These are phyloP conservation scores for Hylaea fasciaria DNA, from an alignment of 2,888 invertebrate species.

Conservation along the genomic window DNA sequence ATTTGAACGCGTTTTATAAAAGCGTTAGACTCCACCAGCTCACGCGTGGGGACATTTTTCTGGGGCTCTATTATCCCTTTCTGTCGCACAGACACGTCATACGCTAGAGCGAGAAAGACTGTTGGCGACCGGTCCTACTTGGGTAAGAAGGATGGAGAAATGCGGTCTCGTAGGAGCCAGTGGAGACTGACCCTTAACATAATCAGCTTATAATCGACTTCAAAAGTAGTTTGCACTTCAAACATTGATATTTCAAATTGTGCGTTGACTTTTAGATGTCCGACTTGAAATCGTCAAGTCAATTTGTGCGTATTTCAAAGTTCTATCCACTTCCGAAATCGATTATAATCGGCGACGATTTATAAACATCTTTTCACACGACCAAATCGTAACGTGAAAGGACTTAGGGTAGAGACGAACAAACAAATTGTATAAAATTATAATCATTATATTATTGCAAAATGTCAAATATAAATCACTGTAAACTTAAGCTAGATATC, in stretches of 20 bases:
- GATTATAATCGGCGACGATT: not conserved
- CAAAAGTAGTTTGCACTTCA: not conserved
- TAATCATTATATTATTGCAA: slow-evolving; percentile 62
- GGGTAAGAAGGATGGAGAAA: too few species aligned
- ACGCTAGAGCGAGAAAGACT: too few species aligned
- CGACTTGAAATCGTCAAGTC: not conserved
- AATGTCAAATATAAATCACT: slow-evolving; percentile 64
- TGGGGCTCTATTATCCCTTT: too few species aligned
- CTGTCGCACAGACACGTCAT: too few species aligned
- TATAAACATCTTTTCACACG: not conserved
- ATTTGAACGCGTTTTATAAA: slow-evolving; percentile 12
- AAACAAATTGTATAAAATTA: slow-evolving; percentile 45
- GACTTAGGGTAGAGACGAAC: slow-evolving; percentile 47
- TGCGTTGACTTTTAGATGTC: slow-evolving; percentile 10
- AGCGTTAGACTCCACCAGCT: too few species aligned
- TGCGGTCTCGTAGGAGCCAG: too few species aligned
- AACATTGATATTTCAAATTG: slow-evolving; percentile 6
- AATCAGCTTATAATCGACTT: slow-evolving; percentile 8
- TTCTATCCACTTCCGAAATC: slow-evolving; percentile 6
- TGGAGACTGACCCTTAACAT: not conserved
- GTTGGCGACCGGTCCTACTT: too few species aligned
- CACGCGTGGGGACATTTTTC: too few species aligned
- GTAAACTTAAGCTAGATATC: slow-evolving; percentile 51
- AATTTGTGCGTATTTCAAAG: slow-evolving; percentile 11
- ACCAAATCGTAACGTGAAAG: not conserved